Conservation (phyloP, 53 echinoderm and acorn worm species). For the Holothuria leucospilota region DNA sequence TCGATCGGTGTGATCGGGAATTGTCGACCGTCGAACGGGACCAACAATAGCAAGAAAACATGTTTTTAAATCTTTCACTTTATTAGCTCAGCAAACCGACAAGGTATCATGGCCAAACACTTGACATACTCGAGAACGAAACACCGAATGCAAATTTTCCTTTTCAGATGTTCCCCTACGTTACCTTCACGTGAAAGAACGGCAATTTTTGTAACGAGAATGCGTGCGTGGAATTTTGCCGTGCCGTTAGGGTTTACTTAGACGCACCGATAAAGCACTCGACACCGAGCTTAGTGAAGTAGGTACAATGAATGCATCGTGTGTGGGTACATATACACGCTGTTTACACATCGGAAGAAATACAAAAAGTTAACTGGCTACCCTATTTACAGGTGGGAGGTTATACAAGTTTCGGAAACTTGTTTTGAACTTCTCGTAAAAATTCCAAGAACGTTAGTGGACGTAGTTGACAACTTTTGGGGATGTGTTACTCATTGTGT, state of each 20-base stretch:
- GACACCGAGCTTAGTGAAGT: neutral
- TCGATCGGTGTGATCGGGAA: no score
- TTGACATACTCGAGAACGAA: neutral
- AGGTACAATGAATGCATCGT: no score
- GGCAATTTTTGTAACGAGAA: no score
- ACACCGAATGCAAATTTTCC: slow-evolving; percentile 4
- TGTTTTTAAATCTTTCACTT: no score
- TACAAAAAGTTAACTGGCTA: neutral
- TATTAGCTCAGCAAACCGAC: no score
- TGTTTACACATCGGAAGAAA: no score
- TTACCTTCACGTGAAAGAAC: no score
- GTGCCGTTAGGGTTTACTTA: slow-evolving; percentile 19
- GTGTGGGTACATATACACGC: no score
- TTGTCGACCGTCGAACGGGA: no score
- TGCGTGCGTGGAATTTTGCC: no score
- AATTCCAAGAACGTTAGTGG: slow-evolving; percentile 31
- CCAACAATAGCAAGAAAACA: no score
- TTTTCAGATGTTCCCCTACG: no score
- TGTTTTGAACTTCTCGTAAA: slow-evolving; percentile 46
- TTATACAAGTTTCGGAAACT: slow-evolving; percentile 1
- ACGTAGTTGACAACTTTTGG: neutral
- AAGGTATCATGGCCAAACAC: neutral
- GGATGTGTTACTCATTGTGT: slow-evolving; percentile 17
- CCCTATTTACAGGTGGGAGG: neutral
- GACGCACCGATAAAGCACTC: slow-evolving; percentile 18